A percentile compares a stretch with the other conserved stretches of the same genome.
phyloP scores from a whole-genome alignment of 2,113 vertebrate genomes.

The Neolamprologus devosi region DNA sequence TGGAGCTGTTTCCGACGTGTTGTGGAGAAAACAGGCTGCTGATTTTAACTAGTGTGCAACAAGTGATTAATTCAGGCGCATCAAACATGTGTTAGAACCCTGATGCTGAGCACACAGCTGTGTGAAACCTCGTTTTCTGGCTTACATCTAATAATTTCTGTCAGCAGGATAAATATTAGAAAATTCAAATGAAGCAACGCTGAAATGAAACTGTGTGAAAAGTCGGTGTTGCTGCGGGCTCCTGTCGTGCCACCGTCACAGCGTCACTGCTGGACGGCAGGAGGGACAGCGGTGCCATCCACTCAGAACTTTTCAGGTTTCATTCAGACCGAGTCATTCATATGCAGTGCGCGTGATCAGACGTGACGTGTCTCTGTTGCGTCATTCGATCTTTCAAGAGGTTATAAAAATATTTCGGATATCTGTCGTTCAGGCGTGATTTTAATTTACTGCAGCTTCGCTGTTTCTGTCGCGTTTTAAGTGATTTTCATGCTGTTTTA shows the following conservation, averaged over 20 bases:
- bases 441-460: background rate
- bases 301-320: background rate
- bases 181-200: background rate
- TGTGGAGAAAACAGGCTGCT: accelerated
- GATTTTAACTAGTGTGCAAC: background rate
- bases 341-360: accelerated
- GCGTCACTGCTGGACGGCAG: background rate
- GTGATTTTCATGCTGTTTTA: background rate
- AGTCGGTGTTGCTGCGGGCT: background rate
- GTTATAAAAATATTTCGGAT: background rate
- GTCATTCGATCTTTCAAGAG: background rate
- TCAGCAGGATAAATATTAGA: background rate
- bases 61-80: background rate
- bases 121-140: background rate
- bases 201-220: background rate
- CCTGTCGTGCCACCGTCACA: background rate
- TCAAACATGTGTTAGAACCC: background rate
- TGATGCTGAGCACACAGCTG: background rate
- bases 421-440: background rate
- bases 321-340: background rate
- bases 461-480: background rate
- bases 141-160: accelerated
- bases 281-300: background rate
- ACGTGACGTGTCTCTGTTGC: background rate
- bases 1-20: background rate